A percentile compares a stretch with the other conserved stretches of the same genome.
Evolutionary conservation across 2,113 vertebrate species (phyloP).

Genomic region (Petaurus breviceps): DNA sequence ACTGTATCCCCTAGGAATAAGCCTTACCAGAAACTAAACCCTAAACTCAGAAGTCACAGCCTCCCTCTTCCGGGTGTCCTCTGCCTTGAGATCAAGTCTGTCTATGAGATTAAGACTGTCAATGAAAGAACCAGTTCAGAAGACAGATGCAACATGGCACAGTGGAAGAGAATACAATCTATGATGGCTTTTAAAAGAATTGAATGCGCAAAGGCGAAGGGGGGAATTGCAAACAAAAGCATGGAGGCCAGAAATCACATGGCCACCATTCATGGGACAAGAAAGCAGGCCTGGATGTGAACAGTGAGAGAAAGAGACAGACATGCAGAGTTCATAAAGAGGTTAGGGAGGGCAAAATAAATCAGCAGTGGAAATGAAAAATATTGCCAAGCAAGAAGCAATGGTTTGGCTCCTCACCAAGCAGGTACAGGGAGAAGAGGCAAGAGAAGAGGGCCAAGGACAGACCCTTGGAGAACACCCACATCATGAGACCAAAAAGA

Average conservation of each 20-base stretch:
- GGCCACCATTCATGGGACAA: not conserved
- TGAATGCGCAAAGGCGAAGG: not conserved
- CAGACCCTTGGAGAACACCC: not conserved
- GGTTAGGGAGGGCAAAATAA: not conserved
- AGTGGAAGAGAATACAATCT: not conserved
- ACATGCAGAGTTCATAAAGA: not conserved
- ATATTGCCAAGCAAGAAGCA: not conserved
- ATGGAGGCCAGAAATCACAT: not conserved
- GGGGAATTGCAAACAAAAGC: not conserved
- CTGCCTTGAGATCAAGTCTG: slow-evolving; percentile 54
- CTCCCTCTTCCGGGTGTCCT: not conserved
- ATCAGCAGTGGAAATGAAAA: not conserved
- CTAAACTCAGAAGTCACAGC: too few species aligned
- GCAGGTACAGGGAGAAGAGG: not conserved
- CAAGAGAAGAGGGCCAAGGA: not conserved
- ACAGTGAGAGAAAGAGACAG: not conserved
- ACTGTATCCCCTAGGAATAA: not conserved
- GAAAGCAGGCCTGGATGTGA: not conserved
- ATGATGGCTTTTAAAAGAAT: not conserved
- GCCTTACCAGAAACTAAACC: too few species aligned
- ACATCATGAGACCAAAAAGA: not conserved
- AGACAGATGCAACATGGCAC: not conserved
- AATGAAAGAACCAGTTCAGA: slow-evolving; percentile 45
- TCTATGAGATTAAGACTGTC: slow-evolving; percentile 57
- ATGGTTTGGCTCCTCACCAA: not conserved